Evolutionary conservation across 37 sponge, comb jelly and placozoan genomes (phyloP).

Genomic region (Theonella swinhoei): DNA sequence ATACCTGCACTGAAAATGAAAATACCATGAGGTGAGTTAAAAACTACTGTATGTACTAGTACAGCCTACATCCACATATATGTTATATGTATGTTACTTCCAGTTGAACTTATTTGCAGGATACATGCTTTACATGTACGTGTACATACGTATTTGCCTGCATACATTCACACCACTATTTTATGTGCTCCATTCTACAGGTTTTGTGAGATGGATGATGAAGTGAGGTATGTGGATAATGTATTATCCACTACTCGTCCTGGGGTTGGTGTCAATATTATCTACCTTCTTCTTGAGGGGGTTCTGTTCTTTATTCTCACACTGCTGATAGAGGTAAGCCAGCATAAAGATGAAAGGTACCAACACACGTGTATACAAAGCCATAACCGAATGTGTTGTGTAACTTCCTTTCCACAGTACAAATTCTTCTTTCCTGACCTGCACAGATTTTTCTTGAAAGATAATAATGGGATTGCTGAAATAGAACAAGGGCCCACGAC

Average conservation of each 20-base stretch:
- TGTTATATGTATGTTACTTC: no score
- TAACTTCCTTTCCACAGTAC: neutral
- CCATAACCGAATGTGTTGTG: no score
- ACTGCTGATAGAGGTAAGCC: slow-evolving; percentile 76
- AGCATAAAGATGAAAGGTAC: no score
- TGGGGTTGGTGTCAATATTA: slow-evolving; percentile 63
- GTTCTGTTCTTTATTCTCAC: slow-evolving; percentile 66
- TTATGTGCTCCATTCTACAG: slow-evolving; percentile 2
- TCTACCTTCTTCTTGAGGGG: slow-evolving; percentile 69
- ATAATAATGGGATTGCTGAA: no score
- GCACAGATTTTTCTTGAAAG: neutral
- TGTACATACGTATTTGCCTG: no score
- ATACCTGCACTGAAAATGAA: slow-evolving; percentile 24
- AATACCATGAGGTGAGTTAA: slow-evolving; percentile 14
- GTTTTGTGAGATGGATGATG: slow-evolving; percentile 30
- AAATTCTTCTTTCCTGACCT: neutral
- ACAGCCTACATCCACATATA: no score
- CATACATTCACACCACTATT: neutral
- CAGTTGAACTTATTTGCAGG: no score
- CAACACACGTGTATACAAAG: no score
- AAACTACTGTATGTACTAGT: neutral
- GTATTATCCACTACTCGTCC: slow-evolving; percentile 52
- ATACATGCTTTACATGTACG: no score
- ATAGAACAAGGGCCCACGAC: neutral
- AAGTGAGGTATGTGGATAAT: slow-evolving; percentile 39